phyloP scores from a whole-genome alignment of 2,113 vertebrate genomes.

The Natator depressus region DNA sequence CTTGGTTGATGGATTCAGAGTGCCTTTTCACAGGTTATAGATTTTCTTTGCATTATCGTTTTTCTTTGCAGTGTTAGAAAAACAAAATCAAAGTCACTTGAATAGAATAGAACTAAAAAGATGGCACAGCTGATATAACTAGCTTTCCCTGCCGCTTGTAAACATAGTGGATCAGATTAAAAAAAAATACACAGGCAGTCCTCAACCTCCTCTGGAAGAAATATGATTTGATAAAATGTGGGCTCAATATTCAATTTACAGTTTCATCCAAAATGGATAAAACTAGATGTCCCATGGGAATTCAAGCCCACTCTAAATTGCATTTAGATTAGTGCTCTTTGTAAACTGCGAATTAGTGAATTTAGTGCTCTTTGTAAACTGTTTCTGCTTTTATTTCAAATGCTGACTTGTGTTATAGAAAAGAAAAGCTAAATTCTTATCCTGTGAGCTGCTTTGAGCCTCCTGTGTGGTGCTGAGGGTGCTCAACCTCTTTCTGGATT shows the following conservation, averaged over 20 bases:
- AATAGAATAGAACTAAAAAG: conserved; percentile 11
- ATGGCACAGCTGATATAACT: conserved; percentile 37
- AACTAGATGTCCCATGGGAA: conserved; percentile 35
- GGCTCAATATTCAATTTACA: conserved; percentile 46
- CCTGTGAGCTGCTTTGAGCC: fast-evolving
- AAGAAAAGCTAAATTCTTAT: neutral
- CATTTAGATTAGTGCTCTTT: conserved; percentile 33
- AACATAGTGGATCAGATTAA: conserved; percentile 50
- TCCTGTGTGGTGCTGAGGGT: neutral
- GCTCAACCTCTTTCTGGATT: neutral
- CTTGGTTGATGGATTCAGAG: conserved; percentile 56
- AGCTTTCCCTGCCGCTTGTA: conserved; percentile 42
- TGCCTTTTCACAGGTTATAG: conserved; percentile 44
- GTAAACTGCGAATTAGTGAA: neutral
- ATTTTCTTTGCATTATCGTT: conserved; percentile 56
- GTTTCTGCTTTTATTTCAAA: conserved; percentile 45
- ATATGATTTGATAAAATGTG: conserved; percentile 56
- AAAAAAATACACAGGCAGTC: conserved; percentile 26
- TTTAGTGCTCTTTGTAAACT: neutral
- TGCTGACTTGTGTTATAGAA: conserved; percentile 26
- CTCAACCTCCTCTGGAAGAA: conserved; percentile 32
- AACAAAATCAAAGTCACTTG: conserved; percentile 52
- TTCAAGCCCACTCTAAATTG: conserved; percentile 24
- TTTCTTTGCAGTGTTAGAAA: conserved; percentile 43
- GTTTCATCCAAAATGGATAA: conserved; percentile 56